A percentile compares a stretch with the other conserved stretches of the same genome.
These are phyloP conservation scores for Itoplectis maculator DNA, from an alignment of 2,888 invertebrate species.

Conservation along the genomic window DNA sequence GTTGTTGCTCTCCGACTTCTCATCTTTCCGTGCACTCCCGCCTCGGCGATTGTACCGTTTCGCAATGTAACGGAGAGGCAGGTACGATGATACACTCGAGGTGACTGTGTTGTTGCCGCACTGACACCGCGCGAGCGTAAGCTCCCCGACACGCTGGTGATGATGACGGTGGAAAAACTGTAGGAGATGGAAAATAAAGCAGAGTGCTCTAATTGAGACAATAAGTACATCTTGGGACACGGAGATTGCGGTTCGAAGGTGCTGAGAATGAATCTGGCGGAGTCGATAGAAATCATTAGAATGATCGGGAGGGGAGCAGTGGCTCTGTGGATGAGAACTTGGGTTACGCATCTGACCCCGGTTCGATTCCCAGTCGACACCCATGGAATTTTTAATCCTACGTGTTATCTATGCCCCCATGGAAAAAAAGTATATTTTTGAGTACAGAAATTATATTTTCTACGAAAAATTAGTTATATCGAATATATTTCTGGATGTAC, in stretches of 20 bases:
- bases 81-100: slow-evolving; percentile 48
- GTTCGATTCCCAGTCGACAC: no score
- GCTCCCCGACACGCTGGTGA: slow-evolving; percentile 28
- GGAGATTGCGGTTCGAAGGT: slow-evolving; percentile 11
- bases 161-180: slow-evolving; percentile 44
- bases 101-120: slow-evolving; percentile 40
- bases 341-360: no score
- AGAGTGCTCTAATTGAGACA: slow-evolving; percentile 18
- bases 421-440: no score
- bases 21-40: slow-evolving; percentile 42
- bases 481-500: no score
- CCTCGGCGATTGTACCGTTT: slow-evolving; percentile 60
- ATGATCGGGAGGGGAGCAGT: no score
- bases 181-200: slow-evolving; percentile 33
- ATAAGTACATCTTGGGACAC: background rate
- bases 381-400: no score
- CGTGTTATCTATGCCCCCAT: no score
- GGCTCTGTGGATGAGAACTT: no score
- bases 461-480: no score
- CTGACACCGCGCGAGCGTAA: slow-evolving; percentile 12
- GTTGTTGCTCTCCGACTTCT: slow-evolving; percentile 27
- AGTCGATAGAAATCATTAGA: no score
- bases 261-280: background rate
- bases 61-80: slow-evolving; percentile 48
- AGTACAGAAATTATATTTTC: no score